Evolutionary conservation across 2,888 invertebrate genomes (phyloP).

Genomic region (Apamea anceps): DNA sequence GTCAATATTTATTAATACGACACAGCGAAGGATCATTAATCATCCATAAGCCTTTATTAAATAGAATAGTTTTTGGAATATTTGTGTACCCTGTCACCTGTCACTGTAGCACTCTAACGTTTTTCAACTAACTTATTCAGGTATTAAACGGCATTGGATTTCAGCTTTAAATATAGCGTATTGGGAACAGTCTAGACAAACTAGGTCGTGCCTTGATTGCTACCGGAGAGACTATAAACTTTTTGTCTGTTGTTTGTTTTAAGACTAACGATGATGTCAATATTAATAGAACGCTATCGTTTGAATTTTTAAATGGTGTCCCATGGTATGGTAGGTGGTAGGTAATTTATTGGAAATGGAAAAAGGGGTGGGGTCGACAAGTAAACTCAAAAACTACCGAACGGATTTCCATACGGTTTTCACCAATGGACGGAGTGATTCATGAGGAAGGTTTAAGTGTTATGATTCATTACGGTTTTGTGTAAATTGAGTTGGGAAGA

Average conservation of each 20-base stretch:
- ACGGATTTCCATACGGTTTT: not conserved
- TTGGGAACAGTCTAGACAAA: constrained; percentile 68
- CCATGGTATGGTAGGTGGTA: too few relatives aligned
- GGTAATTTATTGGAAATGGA: not conserved
- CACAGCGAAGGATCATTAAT: constrained; percentile 11
- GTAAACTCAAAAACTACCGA: not conserved
- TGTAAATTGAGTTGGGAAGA: not conserved
- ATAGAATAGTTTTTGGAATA: constrained; percentile 7
- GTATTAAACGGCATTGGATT: constrained; percentile 49
- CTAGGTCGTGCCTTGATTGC: constrained; percentile 64
- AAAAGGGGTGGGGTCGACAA: not conserved
- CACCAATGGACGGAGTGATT: not conserved
- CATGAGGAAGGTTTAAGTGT: not conserved
- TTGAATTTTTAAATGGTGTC: not conserved
- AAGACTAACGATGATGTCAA: constrained; percentile 12
- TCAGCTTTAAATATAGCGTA: constrained; percentile 67
- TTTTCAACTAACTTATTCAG: constrained; percentile 48
- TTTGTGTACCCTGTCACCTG: constrained; percentile 29
- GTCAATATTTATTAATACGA: constrained; percentile 14
- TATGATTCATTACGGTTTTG: not conserved
- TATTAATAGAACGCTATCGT: not conserved
- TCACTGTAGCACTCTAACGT: constrained; percentile 29
- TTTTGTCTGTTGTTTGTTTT: constrained; percentile 20
- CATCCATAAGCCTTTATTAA: constrained; percentile 6
- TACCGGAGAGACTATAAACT: constrained; percentile 29